Conservation (phyloP, 2,113 vertebrate genomes). For the Sinocyclocheilus rhinocerous region DNA sequence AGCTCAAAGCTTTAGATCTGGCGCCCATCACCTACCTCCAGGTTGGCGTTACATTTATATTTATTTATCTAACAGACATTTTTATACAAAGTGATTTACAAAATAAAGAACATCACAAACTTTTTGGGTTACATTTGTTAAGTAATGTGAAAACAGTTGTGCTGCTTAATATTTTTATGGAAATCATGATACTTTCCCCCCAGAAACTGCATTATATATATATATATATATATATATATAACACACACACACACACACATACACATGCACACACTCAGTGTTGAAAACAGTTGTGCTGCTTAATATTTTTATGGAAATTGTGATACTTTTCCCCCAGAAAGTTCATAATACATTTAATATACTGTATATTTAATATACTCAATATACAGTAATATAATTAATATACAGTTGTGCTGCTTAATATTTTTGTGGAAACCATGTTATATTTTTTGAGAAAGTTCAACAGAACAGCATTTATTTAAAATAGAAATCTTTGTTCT, state of each 20-base stretch:
- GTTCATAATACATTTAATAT: too few relatives aligned
- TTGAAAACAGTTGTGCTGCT: neutral
- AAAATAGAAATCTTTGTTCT: too few relatives aligned
- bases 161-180: neutral
- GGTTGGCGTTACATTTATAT: conserved; percentile 68
- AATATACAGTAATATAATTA: too few relatives aligned
- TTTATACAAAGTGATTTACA: neutral
- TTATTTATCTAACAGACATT: neutral
- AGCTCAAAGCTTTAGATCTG: conserved; percentile 80
- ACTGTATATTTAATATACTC: too few relatives aligned
- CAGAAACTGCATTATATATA: neutral
- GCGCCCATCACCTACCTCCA: conserved; percentile 88
- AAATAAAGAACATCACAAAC: neutral
- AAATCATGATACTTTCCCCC: neutral
- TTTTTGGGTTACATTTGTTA: neutral
- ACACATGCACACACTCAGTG: too few relatives aligned
- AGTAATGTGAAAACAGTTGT: neutral
- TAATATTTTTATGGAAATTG: neutral
- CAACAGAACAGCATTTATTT: too few relatives aligned
- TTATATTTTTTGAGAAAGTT: too few relatives aligned
- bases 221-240: too few relatives aligned
- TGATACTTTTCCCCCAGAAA: neutral
- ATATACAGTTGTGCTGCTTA: too few relatives aligned
- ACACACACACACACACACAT: too few relatives aligned
- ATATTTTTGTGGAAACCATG: too few relatives aligned